Base-by-base conservation (phyloP, 1,140 invertebrate species). In the Trichoplusia ni region DNA sequence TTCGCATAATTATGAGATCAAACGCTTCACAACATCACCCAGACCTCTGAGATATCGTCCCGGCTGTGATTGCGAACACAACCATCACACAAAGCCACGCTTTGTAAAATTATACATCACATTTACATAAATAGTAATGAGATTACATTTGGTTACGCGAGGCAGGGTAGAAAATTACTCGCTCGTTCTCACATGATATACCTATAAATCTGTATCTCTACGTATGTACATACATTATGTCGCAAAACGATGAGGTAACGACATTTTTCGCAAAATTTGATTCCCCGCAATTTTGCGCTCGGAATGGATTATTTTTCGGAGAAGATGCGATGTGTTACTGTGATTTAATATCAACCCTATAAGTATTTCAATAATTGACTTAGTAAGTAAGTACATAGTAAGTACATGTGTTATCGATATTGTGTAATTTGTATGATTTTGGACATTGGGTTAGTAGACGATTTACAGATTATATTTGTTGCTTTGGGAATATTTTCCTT, bases 231-330 rank as follows among this genome's bases (percentile, higher is more conserved):
- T 69, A 67, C 37, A 63, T 69, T 49, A 71, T 61, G 51, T 69
- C 35, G 40, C 59, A 72, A 68, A 76, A 64, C 65, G 59, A 67
- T 64, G 69, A 56, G 54, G 67, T 81, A 81, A 81, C 76, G 69
- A 81, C 66, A 75, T 81, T 81, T 73, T 78, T 79, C 65, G 46
- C 64, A 73, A 79, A 81, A 81, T 81, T 79, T 79, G 74, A 81
- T 81, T 81, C 65, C 19, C 70, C 64, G 64, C 76, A 73, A 81
- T 77, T 79, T 81, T 73, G 58, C 67, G 35, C 46, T 35, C 54
- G 73, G 38, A 77, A 75, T 72, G 60, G 72, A 73, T 74, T 73
- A 74, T 80, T 77, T 73, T 77, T 69, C 67, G 67, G 49, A 46
- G 66, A 54, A 59, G 66, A 70, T 60, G 60, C 47, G 64, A 65